Evolutionary conservation across 2,797 vertebrate species (phyloP).

Genomic region (Emys orbicularis): DNA sequence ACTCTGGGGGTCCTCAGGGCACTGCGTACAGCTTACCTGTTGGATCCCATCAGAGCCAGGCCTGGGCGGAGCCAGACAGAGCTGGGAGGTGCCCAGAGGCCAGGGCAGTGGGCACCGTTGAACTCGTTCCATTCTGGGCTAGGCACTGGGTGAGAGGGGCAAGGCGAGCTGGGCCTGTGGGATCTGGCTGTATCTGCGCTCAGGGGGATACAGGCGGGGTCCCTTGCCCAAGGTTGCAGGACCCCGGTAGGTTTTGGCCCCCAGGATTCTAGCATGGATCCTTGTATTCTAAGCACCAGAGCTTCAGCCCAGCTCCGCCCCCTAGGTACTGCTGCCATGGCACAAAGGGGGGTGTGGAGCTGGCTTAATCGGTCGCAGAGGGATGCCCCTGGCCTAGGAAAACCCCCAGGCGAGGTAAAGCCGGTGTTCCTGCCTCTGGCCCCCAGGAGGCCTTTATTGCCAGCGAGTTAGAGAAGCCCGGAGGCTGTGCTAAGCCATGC

Average conservation of each 20-base stretch:
- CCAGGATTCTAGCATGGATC: not conserved
- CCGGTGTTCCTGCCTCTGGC: not conserved
- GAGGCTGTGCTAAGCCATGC: not conserved
- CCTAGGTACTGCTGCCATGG: too few species aligned
- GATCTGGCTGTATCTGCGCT: not conserved
- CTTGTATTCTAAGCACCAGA: not conserved
- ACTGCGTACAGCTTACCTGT: not conserved
- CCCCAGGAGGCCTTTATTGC: not conserved
- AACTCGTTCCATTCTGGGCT: not conserved
- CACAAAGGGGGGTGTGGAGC: not conserved
- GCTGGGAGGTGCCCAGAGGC: not conserved
- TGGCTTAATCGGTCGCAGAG: not conserved
- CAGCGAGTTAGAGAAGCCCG: accelerated
- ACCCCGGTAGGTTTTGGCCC: not conserved
- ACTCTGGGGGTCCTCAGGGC: not conserved
- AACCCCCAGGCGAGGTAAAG: not conserved
- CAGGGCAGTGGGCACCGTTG: not conserved
- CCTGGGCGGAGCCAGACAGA: not conserved
- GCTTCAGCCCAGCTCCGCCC: not conserved
- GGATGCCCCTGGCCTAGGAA: not conserved
- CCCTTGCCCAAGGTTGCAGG: not conserved
- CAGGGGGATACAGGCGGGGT: not conserved
- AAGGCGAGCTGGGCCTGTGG: not conserved
- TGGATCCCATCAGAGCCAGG: not conserved
- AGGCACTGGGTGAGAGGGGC: not conserved